These are phyloP conservation scores for Lepidurus apus DNA, from an alignment of 1,140 invertebrate species.

Conservation along the genomic window DNA sequence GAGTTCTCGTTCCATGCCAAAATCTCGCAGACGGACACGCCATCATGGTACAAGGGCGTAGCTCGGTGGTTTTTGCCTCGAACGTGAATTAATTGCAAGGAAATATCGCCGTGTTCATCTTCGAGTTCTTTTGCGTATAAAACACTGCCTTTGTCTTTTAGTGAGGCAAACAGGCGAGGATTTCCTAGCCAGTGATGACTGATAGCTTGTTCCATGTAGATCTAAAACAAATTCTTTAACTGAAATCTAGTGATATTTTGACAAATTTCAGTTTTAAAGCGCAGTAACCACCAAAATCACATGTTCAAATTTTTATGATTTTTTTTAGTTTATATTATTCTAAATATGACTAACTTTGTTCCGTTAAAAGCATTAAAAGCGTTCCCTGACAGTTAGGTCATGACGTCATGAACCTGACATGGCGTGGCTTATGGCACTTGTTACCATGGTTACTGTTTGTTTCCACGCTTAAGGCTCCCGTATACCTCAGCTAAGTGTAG, in stretches of 20 bases:
- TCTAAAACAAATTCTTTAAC: neutral
- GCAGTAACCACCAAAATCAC: neutral
- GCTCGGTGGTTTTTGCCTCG: neutral
- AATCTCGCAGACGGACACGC: constrained; percentile 23
- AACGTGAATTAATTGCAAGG: constrained; percentile 27
- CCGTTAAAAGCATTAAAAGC: no score
- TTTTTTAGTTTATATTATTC: no score
- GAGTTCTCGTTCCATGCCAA: constrained; percentile 29
- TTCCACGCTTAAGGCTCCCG: no score
- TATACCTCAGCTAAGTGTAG: neutral
- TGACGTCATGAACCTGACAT: no score
- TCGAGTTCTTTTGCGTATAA: neutral
- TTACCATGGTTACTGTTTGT: no score
- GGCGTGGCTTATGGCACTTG: neutral
- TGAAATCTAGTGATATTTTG: neutral
- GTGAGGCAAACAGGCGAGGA: constrained; percentile 22
- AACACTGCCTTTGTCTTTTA: constrained; percentile 9
- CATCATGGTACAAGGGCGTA: constrained; percentile 7
- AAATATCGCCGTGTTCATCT: constrained; percentile 15
- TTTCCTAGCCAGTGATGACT: constrained; percentile 4
- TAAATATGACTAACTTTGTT: no score
- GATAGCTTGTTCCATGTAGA: constrained; percentile 26
- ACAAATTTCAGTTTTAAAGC: no score
- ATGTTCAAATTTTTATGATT: neutral
- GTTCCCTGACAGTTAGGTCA: no score